Conservation (phyloP, 2,888 invertebrate genomes). For the Arrhopalites spinosus region DNA sequence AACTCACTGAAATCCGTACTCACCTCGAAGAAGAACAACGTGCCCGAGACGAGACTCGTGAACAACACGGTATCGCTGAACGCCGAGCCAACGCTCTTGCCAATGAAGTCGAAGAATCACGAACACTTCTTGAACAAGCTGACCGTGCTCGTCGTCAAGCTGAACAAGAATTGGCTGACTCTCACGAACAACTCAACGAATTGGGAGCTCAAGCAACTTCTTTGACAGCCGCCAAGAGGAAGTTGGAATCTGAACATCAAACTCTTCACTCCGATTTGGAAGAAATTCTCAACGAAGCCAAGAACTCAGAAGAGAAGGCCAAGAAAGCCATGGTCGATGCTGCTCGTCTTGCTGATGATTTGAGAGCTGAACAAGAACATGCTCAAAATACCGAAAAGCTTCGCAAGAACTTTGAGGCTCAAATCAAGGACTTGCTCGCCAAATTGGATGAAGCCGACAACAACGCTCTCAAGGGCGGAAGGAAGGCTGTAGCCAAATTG, state of each 20-base stretch:
- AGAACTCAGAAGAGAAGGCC: conserved; percentile 98
- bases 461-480: conserved; percentile 97
- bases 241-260: conserved; percentile 97
- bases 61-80: conserved; percentile 96
- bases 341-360: conserved; percentile 96
- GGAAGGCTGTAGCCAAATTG: conserved; percentile 98
- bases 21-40: conserved; percentile 98
- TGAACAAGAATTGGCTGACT: conserved; percentile 96
- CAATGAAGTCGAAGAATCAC: conserved; percentile 97
- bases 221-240: conserved; percentile 96
- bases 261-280: conserved; percentile 98
- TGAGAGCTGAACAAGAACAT: conserved; percentile 99
- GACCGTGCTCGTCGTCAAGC: conserved; percentile 98
- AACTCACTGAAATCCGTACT: conserved; percentile 94
- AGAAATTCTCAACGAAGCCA: conserved; percentile 97
- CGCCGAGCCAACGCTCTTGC: conserved; percentile 95
- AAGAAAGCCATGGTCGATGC: conserved; percentile 99
- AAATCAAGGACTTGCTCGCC: conserved; percentile 97
- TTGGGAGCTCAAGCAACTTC: conserved; percentile 91
- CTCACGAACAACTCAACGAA: conserved; percentile 98
- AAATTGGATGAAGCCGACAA: conserved; percentile 96
- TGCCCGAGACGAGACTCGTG: conserved; percentile 95
- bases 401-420: conserved; percentile 95
- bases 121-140: conserved; percentile 95
- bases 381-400: conserved; percentile 97